Evolutionary conservation across 2,888 invertebrate genomes (phyloP).

Genomic region (Cantharis flavilabris): DNA sequence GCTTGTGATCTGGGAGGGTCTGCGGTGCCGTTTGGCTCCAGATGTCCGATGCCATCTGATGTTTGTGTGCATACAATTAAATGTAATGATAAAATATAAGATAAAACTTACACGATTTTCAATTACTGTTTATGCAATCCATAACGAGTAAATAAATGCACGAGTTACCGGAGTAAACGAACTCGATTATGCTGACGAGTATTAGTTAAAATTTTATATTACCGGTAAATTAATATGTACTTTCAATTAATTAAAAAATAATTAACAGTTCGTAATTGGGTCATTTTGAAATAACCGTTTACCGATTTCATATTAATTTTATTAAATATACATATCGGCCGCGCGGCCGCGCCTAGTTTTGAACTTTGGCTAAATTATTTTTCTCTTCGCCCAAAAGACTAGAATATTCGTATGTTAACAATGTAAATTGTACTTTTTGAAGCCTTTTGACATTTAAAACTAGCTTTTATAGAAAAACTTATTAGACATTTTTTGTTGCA

Average conservation of each 20-base stretch:
- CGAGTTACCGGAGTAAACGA: neutral
- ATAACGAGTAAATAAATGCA: neutral
- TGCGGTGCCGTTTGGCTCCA: conserved; percentile 35
- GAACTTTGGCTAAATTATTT: neutral
- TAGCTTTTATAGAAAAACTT: too few relatives aligned
- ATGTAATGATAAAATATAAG: neutral
- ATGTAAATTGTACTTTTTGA: too few relatives aligned
- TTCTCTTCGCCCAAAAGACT: neutral
- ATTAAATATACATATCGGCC: neutral
- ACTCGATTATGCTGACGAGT: neutral
- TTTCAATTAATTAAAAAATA: neutral
- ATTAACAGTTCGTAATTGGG: neutral
- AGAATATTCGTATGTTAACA: too few relatives aligned
- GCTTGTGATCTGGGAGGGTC: conserved; percentile 25
- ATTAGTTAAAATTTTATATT: neutral
- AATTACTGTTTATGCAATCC: neutral
- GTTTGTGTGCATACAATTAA: conserved; percentile 19
- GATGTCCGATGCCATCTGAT: conserved; percentile 35
- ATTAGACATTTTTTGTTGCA: too few relatives aligned
- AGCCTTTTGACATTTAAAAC: too few relatives aligned
- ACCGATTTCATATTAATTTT: neutral
- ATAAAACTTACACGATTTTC: neutral
- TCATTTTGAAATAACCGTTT: neutral
- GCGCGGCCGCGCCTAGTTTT: neutral
- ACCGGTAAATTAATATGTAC: neutral